Conservation (phyloP, 2,888 invertebrate genomes). For the Opisthograptis luteolata region DNA sequence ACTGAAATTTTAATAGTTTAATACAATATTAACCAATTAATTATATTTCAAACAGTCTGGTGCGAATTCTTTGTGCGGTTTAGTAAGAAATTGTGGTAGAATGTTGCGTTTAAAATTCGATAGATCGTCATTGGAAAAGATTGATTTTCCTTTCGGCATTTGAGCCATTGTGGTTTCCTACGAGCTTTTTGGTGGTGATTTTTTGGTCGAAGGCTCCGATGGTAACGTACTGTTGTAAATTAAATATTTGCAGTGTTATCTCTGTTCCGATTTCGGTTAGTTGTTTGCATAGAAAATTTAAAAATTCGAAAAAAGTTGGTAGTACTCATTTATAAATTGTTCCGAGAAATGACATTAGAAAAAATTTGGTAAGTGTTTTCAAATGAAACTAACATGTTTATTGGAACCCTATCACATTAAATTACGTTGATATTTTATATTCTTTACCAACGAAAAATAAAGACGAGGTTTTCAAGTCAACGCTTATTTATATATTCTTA, state of each 20-base stretch:
- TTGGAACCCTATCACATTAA: too few species aligned
- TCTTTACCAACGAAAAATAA: too few species aligned
- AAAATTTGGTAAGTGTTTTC: too few species aligned
- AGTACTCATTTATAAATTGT: too few species aligned
- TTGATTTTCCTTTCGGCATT: slow-evolving; percentile 66
- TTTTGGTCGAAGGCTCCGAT: slow-evolving; percentile 9
- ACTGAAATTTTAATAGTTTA: slow-evolving; percentile 19
- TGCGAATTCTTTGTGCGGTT: slow-evolving; percentile 19
- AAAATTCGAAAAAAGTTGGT: too few species aligned
- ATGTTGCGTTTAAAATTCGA: slow-evolving; percentile 32
- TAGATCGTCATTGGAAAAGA: slow-evolving; percentile 52
- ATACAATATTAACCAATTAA: slow-evolving; percentile 22
- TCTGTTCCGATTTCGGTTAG: background rate
- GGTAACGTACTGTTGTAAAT: slow-evolving; percentile 6
- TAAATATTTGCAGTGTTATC: slow-evolving; percentile 1
- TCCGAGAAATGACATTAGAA: too few species aligned
- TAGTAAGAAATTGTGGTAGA: slow-evolving; percentile 20
- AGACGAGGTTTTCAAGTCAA: too few species aligned
- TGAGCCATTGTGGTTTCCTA: slow-evolving; percentile 54
- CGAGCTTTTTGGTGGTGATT: slow-evolving; percentile 25
- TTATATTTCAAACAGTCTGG: slow-evolving; percentile 40
- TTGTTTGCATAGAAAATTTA: background rate
- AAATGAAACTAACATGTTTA: too few species aligned
- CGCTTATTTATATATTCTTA: too few species aligned
- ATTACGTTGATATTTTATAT: too few species aligned